Base-by-base conservation (phyloP, 1,140 invertebrate genomes). In the Ruditapes philippinarum region DNA sequence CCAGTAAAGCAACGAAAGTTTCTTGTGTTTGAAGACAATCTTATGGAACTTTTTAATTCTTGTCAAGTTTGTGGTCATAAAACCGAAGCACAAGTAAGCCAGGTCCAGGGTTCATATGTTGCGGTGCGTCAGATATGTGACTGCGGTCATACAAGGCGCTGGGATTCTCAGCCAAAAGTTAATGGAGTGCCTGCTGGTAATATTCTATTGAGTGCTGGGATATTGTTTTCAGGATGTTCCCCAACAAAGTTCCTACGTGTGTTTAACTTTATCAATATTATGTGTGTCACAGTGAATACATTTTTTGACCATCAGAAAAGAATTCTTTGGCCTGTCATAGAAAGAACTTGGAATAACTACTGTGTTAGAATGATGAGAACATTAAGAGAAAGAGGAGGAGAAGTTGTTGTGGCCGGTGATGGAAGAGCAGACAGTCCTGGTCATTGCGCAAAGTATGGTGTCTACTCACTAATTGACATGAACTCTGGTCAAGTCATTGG, bases 371-470 rank as follows among this genome's bases (percentile, higher is more conserved):
- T 14, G 19, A 57, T 33, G 80, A 12, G 33, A 9, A 9, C 11
- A 33, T 19, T 65, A 36, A 65, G 28, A 65, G 25, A 36, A 9
- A 12, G 33, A 31, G 62, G 62, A 31, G 33, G 25, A n/a, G 12
- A 36, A 9, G 33, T 65, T 36, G 25, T 36, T 65, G 62, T 65
- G 4, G 28, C 83, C 9, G 83, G 82, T 3, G 89, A 90, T 90
- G 89, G 36, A 5, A 12, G 89, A 36, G 49, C 49, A 17, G 83
- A 88, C 40, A 60, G 40, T 19, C 70, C 76, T 17, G 89, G 89
- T 14, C 89, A 90, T 42, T 78, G 36, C 17, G 89, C 89, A 14
- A 88, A 90, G 45, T 90, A 80, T 45, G 82, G 89, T 14, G 57
- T 57, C 4, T 90, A 90, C 42, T 80, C 73, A 19, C 14, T 73